phyloP scores from a whole-genome alignment of 2,888 invertebrate species.

The Xanthia togata region DNA sequence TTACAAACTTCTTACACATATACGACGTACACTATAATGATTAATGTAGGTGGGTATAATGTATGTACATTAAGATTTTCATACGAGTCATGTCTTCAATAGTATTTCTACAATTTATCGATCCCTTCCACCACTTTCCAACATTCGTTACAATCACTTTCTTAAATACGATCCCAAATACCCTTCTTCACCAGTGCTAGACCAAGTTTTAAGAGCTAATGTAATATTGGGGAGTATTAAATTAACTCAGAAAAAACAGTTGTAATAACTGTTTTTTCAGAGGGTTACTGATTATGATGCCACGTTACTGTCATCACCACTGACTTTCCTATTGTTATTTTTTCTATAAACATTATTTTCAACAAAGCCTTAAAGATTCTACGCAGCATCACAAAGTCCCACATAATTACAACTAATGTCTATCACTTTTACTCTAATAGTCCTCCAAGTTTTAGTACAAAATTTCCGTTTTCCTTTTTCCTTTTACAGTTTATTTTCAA shows the following conservation, averaged over 20 bases:
- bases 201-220: no score
- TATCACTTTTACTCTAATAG: neutral
- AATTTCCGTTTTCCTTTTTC: neutral
- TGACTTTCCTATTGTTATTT: no score
- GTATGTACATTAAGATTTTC: neutral
- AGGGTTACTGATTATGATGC: neutral
- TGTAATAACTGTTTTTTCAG: neutral
- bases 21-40: neutral
- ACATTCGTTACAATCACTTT: neutral
- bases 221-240: no score
- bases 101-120: slow-evolving; percentile 9
- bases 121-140: neutral
- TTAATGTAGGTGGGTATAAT: neutral
- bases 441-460: neutral
- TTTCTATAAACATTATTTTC: no score
- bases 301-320: neutral
- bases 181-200: neutral
- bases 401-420: neutral
- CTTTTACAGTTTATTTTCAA: neutral
- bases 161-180: neutral
- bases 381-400: neutral
- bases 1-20: no score
- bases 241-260: no score
- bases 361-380: no score
- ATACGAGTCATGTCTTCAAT: no score